Percentiles rank a stretch among this genome's conserved stretches.
Conservation (phyloP, 1,140 invertebrate genomes). For the Holcopasites calliopsidis region DNA sequence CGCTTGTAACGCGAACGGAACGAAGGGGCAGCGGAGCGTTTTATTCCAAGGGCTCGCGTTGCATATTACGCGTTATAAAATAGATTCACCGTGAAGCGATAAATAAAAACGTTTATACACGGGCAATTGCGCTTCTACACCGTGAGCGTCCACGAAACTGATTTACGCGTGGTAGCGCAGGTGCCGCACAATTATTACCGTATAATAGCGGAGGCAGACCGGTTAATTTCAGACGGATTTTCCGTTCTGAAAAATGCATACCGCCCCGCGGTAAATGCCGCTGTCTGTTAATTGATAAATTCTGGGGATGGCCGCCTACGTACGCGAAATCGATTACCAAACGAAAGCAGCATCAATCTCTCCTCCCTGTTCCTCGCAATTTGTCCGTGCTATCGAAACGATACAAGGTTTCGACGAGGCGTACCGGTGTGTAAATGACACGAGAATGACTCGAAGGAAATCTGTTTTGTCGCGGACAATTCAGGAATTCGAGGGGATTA, state of each 20-base stretch:
- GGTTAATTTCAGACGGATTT: conserved; percentile 20
- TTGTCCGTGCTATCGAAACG: not conserved
- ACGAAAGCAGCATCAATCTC: not conserved
- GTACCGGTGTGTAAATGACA: not conserved
- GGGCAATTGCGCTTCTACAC: not conserved
- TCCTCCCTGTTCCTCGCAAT: not conserved
- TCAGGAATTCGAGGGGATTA: not conserved
- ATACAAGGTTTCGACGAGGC: not conserved
- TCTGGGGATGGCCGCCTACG: not conserved
- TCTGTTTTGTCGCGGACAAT: not conserved
- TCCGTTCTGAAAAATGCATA: not conserved
- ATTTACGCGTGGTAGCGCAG: conserved; percentile 37
- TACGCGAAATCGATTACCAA: not conserved
- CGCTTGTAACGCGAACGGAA: not conserved
- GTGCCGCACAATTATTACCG: conserved; percentile 28
- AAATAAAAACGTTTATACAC: conserved; percentile 19
- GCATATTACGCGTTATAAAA: not conserved
- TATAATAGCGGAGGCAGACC: conserved; percentile 12
- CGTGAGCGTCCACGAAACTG: not conserved
- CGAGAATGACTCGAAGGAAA: not conserved
- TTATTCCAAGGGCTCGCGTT: too few relatives aligned
- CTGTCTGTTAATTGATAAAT: not conserved
- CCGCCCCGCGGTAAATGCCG: not conserved
- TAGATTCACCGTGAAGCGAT: not conserved
- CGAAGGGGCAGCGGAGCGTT: not conserved